These are phyloP conservation scores for Ataeniobius toweri DNA, from an alignment of 2,797 vertebrate genomes.

Conservation along the genomic window DNA sequence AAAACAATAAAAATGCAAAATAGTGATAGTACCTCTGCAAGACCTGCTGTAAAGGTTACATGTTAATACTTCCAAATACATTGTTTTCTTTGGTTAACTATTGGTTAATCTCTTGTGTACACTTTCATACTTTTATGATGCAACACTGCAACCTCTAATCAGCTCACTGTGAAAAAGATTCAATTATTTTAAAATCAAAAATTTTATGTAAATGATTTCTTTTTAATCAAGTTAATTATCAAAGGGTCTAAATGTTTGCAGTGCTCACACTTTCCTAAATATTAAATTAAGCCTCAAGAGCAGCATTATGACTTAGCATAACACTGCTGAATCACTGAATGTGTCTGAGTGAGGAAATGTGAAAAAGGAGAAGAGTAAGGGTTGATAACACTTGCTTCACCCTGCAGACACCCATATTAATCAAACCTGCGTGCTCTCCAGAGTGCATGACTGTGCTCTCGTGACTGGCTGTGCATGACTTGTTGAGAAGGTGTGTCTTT, in stretches of 20 bases:
- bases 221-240: neutral
- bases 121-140: neutral
- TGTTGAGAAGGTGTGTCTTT: slow-evolving; percentile 48
- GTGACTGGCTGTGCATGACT: slow-evolving; percentile 35
- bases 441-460: slow-evolving; percentile 27
- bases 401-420: slow-evolving; percentile 30
- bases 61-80: too few species aligned
- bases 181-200: neutral
- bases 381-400: neutral
- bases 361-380: neutral
- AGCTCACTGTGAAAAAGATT: neutral
- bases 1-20: too few species aligned
- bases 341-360: neutral
- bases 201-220: neutral
- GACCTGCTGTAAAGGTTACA: too few species aligned
- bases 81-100: too few species aligned
- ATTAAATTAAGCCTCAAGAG: neutral
- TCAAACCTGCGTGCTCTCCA: slow-evolving; percentile 24
- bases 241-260: neutral
- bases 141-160: neutral
- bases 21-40: too few species aligned
- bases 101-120: too few species aligned
- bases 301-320: neutral
- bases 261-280: neutral
- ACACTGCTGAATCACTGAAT: neutral